Evolutionary conservation across 2,888 invertebrate genomes (phyloP), one percentile per base, ranked within the genome.

Genomic region (Euzophera pinguis): DNA sequence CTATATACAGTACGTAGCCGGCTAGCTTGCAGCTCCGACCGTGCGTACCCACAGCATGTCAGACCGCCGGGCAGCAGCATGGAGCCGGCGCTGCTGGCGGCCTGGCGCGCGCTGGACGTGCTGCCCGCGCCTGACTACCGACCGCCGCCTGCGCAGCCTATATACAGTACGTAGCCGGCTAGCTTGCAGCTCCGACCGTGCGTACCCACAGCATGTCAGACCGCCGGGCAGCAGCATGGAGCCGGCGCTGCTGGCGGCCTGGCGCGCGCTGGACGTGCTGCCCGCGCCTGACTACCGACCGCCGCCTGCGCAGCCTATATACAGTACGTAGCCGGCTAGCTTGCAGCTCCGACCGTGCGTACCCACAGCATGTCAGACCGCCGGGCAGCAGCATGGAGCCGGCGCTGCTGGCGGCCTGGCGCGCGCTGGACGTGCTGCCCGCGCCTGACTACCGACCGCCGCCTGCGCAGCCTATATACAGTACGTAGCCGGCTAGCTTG

Each of bases 41-140:
- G n/a, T n/a, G n/a, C n/a, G n/a, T n/a, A n/a, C n/a, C n/a, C n/a
- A n/a, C n/a, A n/a, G n/a, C n/a, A n/a, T n/a, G n/a, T n/a, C 71
- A 75, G 81, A 57, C 81, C 78, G 52, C 7, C 17, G 35, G 35
- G 12, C 14, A 22, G 16, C 17, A 73, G 73, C 71, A 68, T 58
- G 65, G 81, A 82, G 75, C 84, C 84, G 56, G 64, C 74, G 71
- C 85, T 97, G 63, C 92, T 97, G 37, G 61, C 81, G 49, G 88
- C 96, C 38, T 98, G 98, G 96, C 96, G 96, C 75, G 97, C 95
- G 29, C 91, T 98, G 16, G 92, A 92, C 53, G 94, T 95, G 70
- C 90, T 81, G n/a, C 80, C 81, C 61, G 72, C 75, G 57, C 65
- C 76, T 59, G 77, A 76, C 73, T 80, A 78, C 76, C 81, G 83